Conservation (phyloP, 2,797 vertebrate genomes). For the Sandelia bainsii region DNA sequence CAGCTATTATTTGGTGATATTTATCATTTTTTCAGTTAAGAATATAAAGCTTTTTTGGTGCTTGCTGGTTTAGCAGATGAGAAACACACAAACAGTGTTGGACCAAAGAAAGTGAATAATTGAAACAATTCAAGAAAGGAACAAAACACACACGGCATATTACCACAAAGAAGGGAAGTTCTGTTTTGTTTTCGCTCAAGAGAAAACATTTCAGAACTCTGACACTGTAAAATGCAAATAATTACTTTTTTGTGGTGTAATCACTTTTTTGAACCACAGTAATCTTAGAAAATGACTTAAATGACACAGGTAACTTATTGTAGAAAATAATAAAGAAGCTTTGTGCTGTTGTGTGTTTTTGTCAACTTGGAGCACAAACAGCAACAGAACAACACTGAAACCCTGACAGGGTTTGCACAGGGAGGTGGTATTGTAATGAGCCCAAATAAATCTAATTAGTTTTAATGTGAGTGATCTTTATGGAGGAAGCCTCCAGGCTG, state of each 20-base stretch:
- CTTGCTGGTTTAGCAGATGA: too few relatives aligned
- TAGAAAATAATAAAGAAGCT: constrained; percentile 29
- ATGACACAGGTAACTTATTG: constrained; percentile 4
- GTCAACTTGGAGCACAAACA: constrained; percentile 38
- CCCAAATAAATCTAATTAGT: constrained; percentile 78
- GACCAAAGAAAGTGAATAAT: too few relatives aligned
- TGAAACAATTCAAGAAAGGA: too few relatives aligned
- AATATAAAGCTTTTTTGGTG: too few relatives aligned
- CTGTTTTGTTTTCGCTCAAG: too few relatives aligned
- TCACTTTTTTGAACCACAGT: not conserved
- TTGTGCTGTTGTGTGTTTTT: constrained; percentile 28
- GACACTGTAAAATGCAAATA: not conserved
- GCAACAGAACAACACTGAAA: constrained; percentile 28
- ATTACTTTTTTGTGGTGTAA: not conserved
- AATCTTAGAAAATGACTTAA: not conserved
- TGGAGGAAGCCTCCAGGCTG: constrained; percentile 61
- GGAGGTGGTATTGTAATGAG: constrained; percentile 56
- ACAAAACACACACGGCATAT: too few relatives aligned
- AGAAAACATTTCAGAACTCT: too few relatives aligned
- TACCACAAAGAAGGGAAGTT: too few relatives aligned
- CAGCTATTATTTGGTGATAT: too few relatives aligned
- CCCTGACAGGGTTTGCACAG: constrained; percentile 41
- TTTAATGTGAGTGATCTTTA: constrained; percentile 78
- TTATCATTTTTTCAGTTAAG: too few relatives aligned
- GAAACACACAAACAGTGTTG: too few relatives aligned